Evolutionary conservation across 2,888 invertebrate genomes (phyloP).

Genomic region (Erebia aethiops): DNA sequence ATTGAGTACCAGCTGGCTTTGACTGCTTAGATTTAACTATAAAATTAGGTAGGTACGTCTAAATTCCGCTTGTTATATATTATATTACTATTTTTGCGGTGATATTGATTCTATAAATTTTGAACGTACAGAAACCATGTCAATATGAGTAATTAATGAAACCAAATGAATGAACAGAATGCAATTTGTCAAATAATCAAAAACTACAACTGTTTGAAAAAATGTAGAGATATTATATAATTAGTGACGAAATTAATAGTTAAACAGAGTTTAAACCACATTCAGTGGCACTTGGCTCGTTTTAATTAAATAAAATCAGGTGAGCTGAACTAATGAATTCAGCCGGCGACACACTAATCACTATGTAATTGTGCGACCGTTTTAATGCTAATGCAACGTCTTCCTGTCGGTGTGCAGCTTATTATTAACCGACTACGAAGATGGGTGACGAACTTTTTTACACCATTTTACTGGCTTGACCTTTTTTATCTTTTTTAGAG

Average conservation of each 20-base stretch:
- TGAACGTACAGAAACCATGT: too few relatives aligned
- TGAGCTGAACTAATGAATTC: slow-evolving; percentile 83
- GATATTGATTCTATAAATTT: too few relatives aligned
- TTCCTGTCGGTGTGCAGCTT: slow-evolving; percentile 48
- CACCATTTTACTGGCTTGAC: not conserved
- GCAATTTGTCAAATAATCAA: not conserved
- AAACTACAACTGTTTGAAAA: not conserved
- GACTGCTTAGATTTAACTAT: too few relatives aligned
- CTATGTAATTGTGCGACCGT: slow-evolving; percentile 79
- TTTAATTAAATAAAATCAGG: slow-evolving; percentile 82
- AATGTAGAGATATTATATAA: not conserved
- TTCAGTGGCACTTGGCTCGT: slow-evolving; percentile 31
- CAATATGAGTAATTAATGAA: too few relatives aligned
- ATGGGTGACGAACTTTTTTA: slow-evolving; percentile 3
- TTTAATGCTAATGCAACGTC: slow-evolving; percentile 66
- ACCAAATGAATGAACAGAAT: too few relatives aligned
- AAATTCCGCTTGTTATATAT: too few relatives aligned
- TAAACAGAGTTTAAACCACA: slow-evolving; percentile 23
- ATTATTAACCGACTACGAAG: slow-evolving; percentile 28
- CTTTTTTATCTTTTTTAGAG: too few relatives aligned
- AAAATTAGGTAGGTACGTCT: too few relatives aligned
- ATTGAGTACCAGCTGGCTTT: too few relatives aligned
- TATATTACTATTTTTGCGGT: too few relatives aligned
- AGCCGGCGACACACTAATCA: slow-evolving; percentile 78
- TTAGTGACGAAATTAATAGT: slow-evolving; percentile 31